phyloP scores from a whole-genome alignment of 2,113 vertebrate species.

The Echinops telfairi region DNA sequence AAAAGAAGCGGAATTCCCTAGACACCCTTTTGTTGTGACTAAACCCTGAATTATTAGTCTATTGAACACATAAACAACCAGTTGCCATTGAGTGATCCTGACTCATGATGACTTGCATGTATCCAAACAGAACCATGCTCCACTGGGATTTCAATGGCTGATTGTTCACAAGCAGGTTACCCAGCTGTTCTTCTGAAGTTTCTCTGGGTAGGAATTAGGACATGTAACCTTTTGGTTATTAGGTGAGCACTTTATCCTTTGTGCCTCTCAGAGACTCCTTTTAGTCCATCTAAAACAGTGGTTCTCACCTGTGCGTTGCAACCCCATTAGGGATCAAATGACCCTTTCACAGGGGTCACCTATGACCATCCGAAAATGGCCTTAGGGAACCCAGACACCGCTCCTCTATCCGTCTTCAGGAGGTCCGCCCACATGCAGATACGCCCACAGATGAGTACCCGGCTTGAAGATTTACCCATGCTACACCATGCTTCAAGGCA shows the following conservation, averaged over 20 bases:
- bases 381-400: no score
- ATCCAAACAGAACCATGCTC: background rate
- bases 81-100: background rate
- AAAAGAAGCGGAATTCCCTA: background rate
- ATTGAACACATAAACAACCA: background rate
- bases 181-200: background rate
- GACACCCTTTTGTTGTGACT: background rate
- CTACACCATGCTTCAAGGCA: no score
- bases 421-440: no score
- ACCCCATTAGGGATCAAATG: no score
- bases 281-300: background rate
- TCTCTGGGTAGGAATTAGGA: background rate
- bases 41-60: background rate
- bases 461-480: no score
- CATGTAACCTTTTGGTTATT: background rate
- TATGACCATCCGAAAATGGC: no score
- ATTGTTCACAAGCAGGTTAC: background rate
- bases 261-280: background rate
- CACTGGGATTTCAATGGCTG: background rate
- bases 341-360: no score
- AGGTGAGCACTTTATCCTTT: background rate
- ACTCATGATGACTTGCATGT: background rate
- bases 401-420: no score
- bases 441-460: no score
- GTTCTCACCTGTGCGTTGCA: background rate